These are phyloP conservation scores for Quadroppia sp. DNA, from an alignment of 2,888 invertebrate genomes.

Conservation along the genomic window DNA sequence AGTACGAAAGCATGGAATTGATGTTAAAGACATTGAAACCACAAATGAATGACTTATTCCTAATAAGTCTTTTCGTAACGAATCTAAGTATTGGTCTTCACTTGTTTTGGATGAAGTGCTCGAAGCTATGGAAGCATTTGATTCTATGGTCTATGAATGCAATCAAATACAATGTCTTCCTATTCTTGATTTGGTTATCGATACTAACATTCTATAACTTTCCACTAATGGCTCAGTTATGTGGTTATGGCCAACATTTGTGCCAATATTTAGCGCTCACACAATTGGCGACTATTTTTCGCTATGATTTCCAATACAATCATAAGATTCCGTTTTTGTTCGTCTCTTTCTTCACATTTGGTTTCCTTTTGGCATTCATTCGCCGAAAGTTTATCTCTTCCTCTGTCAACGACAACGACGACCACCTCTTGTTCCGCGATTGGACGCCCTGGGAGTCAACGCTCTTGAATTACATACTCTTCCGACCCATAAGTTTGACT, in stretches of 20 bases:
- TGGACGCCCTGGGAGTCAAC: slow-evolving; percentile 54
- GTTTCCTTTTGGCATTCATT: slow-evolving; percentile 46
- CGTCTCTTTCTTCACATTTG: slow-evolving; percentile 43
- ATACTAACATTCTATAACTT: slow-evolving; percentile 53
- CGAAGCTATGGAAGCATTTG: slow-evolving; percentile 52
- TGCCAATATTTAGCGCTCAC: slow-evolving; percentile 13
- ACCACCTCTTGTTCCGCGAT: slow-evolving; percentile 46
- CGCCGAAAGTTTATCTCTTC: slow-evolving; percentile 41
- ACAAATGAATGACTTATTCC: slow-evolving; percentile 58
- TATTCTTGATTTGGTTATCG: slow-evolving; percentile 55
- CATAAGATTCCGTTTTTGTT: slow-evolving; percentile 49
- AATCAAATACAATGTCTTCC: slow-evolving; percentile 55
- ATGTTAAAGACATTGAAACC: slow-evolving; percentile 56
- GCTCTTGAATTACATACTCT: slow-evolving; percentile 50
- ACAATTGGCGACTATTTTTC: slow-evolving; percentile 7
- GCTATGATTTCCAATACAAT: slow-evolving; percentile 31
- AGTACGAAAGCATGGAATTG: slow-evolving; percentile 54
- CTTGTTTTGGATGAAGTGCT: slow-evolving; percentile 53
- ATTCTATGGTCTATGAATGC: slow-evolving; percentile 52
- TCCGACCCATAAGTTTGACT: slow-evolving; percentile 51
- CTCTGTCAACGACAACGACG: slow-evolving; percentile 34
- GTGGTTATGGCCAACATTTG: not conserved
- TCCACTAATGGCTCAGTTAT: slow-evolving; percentile 17
- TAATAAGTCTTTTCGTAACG: slow-evolving; percentile 54
- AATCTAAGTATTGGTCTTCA: slow-evolving; percentile 56